These are phyloP conservation scores for Chloropsis cyanopogon DNA, from an alignment of 2,113 vertebrate genomes.

Conservation along the genomic window DNA sequence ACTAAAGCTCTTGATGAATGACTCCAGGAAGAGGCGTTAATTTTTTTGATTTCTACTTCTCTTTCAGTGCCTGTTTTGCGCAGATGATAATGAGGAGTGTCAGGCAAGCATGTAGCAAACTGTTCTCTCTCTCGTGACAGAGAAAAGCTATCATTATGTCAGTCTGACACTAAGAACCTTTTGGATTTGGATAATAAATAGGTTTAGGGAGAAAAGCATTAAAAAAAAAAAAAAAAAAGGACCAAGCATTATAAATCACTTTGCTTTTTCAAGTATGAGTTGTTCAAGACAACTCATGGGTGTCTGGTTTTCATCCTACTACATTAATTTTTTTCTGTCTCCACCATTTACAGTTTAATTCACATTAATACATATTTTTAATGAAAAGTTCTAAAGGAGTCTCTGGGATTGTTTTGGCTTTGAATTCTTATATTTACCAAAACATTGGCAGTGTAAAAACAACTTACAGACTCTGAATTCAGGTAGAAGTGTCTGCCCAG, in stretches of 20 bases:
- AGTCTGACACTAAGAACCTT: conserved; percentile 28
- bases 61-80: conserved; percentile 81
- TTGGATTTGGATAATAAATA: conserved; percentile 6
- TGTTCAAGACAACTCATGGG: neutral
- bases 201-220: neutral
- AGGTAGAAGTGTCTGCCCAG: neutral
- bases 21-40: conserved; percentile 76
- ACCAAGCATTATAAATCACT: neutral
- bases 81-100: conserved; percentile 83
- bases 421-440: neutral
- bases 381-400: neutral
- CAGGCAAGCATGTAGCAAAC: conserved; percentile 80
- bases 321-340: neutral
- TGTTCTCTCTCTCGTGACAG: conserved; percentile 72
- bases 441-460: neutral
- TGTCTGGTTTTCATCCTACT: neutral
- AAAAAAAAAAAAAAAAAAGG: neutral
- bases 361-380: neutral
- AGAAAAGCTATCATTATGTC: conserved; percentile 71
- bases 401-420: neutral
- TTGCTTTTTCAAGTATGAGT: neutral
- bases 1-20: conserved; percentile 88
- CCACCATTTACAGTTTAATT: neutral
- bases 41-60: conserved; percentile 71
- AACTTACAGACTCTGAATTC: neutral